phyloP scores from a whole-genome alignment of 2,113 vertebrate species.

The Anguilla japonica region DNA sequence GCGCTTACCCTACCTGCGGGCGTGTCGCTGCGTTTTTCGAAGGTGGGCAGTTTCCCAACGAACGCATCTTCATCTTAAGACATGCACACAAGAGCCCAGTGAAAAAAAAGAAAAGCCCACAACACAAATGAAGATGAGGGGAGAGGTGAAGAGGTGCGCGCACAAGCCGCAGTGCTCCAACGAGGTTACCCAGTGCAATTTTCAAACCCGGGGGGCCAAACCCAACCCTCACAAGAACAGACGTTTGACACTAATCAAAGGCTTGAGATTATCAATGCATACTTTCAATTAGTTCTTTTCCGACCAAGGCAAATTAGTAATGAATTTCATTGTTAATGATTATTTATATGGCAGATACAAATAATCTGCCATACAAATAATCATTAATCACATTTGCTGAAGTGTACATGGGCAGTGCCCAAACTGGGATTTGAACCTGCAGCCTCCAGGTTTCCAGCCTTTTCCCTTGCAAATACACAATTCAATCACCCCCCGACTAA shows the following conservation, averaged over 20 bases:
- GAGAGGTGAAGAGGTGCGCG: slow-evolving; percentile 25
- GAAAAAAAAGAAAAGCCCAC: slow-evolving; percentile 41
- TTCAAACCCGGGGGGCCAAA: not conserved
- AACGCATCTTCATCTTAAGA: slow-evolving; percentile 84
- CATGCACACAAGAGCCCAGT: slow-evolving; percentile 57
- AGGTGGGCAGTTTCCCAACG: slow-evolving; percentile 80
- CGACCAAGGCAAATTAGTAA: not conserved
- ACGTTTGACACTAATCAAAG: not conserved
- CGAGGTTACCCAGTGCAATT: not conserved
- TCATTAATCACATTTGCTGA: too few relatives aligned
- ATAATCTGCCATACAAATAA: too few relatives aligned
- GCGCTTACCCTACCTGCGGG: slow-evolving; percentile 78
- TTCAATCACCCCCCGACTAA: not conserved
- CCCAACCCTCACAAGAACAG: not conserved
- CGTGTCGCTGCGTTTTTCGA: slow-evolving; percentile 85
- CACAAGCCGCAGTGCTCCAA: not conserved
- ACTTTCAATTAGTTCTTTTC: not conserved
- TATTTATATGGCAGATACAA: too few relatives aligned
- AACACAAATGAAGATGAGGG: slow-evolving; percentile 52
- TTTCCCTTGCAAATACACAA: not conserved
- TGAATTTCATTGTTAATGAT: not conserved
- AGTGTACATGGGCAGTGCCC: not conserved
- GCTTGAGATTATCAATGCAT: not conserved
- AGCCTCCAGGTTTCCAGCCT: not conserved
- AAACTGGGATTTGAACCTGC: not conserved